These are phyloP conservation scores for Microctonus brassicae DNA, from an alignment of 2,888 invertebrate genomes.

Conservation along the genomic window DNA sequence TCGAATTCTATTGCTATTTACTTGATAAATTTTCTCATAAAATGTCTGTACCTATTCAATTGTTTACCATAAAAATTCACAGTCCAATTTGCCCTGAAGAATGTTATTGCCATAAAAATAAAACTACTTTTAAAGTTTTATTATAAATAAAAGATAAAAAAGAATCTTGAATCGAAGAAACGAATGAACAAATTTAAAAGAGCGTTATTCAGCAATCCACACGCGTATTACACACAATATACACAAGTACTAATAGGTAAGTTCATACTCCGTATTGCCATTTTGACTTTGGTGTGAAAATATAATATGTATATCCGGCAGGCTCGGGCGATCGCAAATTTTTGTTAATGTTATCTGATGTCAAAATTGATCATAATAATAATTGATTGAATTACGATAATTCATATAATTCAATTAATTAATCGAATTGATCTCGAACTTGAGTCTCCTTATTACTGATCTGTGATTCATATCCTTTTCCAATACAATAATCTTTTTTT, in stretches of 20 bases:
- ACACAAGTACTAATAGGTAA: conserved; percentile 67
- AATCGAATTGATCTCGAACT: conserved; percentile 6
- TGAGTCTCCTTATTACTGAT: conserved; percentile 26
- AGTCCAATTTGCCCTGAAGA: not conserved
- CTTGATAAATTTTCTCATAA: not conserved
- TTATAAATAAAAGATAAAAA: not conserved
- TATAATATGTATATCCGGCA: conserved; percentile 59
- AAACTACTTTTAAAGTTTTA: not conserved
- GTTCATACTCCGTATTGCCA: conserved; percentile 70
- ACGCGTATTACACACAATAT: conserved; percentile 59
- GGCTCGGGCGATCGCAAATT: conserved; percentile 41
- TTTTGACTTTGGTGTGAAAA: conserved; percentile 69
- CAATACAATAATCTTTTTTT: too few relatives aligned
- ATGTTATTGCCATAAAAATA: not conserved
- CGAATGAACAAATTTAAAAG: conserved; percentile 3
- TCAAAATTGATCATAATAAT: conserved; percentile 2
- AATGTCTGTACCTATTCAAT: conserved; percentile 10
- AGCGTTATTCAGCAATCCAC: conserved; percentile 53
- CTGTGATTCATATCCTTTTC: conserved; percentile 35
- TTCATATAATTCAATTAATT: conserved; percentile 28
- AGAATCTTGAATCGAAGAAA: conserved; percentile 32
- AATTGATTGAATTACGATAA: conserved; percentile 26
- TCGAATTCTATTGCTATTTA: not conserved
- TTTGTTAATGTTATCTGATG: conserved; percentile 7
- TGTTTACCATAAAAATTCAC: not conserved